phyloP scores from a whole-genome alignment of 2,797 vertebrate species.

The Manis javanica region DNA sequence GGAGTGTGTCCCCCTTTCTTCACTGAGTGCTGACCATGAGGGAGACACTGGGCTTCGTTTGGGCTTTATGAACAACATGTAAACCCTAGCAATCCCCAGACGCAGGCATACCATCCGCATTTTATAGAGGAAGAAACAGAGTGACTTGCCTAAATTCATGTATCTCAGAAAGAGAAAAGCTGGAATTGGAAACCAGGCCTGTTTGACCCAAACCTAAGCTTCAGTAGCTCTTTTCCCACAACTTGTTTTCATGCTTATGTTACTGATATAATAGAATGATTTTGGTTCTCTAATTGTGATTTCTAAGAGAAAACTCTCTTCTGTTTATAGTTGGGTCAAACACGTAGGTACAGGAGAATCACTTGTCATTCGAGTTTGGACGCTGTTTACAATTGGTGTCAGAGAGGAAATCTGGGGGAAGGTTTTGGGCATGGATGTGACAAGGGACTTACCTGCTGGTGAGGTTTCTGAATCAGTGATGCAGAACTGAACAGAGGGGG shows the following conservation, averaged over 20 bases:
- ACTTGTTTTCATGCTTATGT: not conserved
- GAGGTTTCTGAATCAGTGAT: not conserved
- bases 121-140: not conserved
- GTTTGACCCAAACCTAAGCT: not conserved
- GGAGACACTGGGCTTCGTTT: not conserved
- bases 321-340: constrained; percentile 1
- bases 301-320: constrained; percentile 7
- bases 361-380: not conserved
- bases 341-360: not conserved
- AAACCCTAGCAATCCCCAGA: not conserved
- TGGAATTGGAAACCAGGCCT: not conserved
- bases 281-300: not conserved
- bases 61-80: not conserved
- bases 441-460: not conserved
- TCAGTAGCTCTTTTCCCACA: not conserved
- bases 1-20: not conserved
- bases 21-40: not conserved
- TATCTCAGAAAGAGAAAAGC: not conserved
- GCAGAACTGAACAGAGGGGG: not conserved
- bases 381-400: not conserved
- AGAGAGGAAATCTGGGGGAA: not conserved
- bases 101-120: too few relatives aligned
- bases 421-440: not conserved
- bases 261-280: not conserved
- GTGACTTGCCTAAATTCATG: too few relatives aligned